Percentiles rank a stretch among this genome's conserved stretches.
phyloP scores from a whole-genome alignment of 2,888 invertebrate genomes.

The Eledona agricola region DNA sequence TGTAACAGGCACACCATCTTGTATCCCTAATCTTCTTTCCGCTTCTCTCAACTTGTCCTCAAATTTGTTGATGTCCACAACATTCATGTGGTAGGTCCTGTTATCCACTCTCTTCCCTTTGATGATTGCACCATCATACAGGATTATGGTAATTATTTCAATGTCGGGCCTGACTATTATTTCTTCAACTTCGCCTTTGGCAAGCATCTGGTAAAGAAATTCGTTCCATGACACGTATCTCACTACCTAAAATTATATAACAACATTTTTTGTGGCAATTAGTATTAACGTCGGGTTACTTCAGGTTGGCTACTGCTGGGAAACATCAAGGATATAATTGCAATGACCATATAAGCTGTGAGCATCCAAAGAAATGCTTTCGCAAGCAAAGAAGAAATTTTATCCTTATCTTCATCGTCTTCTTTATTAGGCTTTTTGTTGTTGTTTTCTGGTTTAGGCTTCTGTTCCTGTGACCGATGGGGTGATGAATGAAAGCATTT shows the following conservation, averaged over 20 bases:
- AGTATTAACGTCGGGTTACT: conserved; percentile 64
- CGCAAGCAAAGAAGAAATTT: conserved; percentile 75
- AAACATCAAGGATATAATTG: conserved; percentile 76
- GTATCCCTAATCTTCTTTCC: conserved; percentile 82
- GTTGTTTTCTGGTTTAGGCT: conserved; percentile 37
- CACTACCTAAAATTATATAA: conserved; percentile 65
- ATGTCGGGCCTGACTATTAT: conserved; percentile 84
- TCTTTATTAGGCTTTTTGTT: conserved; percentile 60
- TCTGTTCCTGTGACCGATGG: conserved; percentile 42
- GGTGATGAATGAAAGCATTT: conserved; percentile 52
- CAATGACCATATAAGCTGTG: conserved; percentile 77
- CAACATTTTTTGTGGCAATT: conserved; percentile 7
- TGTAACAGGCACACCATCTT: conserved; percentile 82
- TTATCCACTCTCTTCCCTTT: conserved; percentile 79
- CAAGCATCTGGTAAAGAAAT: conserved; percentile 93
- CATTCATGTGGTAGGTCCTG: conserved; percentile 82
- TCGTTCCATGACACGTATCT: conserved; percentile 95
- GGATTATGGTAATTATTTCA: conserved; percentile 83
- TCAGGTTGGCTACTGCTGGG: conserved; percentile 79
- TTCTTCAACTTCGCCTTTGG: conserved; percentile 93
- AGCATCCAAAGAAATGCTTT: conserved; percentile 85
- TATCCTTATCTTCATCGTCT: conserved; percentile 72
- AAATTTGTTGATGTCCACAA: conserved; percentile 84
- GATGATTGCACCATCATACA: conserved; percentile 86
- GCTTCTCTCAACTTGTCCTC: conserved; percentile 90